Conservation (phyloP, 2,113 vertebrate species). For the Fregetta grallaria region DNA sequence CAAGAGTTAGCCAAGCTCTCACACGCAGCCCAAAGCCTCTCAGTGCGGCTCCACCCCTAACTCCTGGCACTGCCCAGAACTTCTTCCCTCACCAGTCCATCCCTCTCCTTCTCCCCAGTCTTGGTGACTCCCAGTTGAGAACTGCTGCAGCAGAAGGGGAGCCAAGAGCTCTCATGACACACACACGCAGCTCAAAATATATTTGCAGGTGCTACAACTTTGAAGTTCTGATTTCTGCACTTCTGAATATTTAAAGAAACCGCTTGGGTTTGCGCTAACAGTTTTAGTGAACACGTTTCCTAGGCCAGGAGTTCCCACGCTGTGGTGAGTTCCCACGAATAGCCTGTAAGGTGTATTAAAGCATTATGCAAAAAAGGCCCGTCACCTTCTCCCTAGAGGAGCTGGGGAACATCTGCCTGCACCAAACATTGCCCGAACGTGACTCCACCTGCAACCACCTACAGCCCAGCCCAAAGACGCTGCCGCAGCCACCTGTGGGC, state of each 20-base stretch:
- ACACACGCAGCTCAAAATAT: accelerated
- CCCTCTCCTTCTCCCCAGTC: background rate
- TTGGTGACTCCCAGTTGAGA: background rate
- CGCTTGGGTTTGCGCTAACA: background rate
- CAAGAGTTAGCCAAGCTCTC: background rate
- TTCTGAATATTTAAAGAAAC: conserved; percentile 44
- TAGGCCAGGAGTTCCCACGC: conserved; percentile 32
- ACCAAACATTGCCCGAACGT: background rate
- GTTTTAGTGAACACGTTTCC: background rate
- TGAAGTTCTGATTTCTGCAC: background rate
- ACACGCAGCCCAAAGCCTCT: accelerated
- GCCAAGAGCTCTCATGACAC: background rate
- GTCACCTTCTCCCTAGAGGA: background rate
- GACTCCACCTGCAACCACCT: background rate
- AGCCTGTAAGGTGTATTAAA: conserved; percentile 20
- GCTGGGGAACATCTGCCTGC: background rate
- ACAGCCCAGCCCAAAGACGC: accelerated
- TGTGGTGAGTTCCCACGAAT: background rate
- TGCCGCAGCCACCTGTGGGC: background rate
- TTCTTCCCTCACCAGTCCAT: background rate
- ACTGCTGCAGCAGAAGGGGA: background rate
- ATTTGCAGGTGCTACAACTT: conserved; percentile 19
- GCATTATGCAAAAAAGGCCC: conserved; percentile 41
- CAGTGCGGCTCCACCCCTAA: accelerated
- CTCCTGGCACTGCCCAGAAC: background rate